phyloP scores from a whole-genome alignment of 2,888 invertebrate genomes.

The Megastigmus dorsalis region DNA sequence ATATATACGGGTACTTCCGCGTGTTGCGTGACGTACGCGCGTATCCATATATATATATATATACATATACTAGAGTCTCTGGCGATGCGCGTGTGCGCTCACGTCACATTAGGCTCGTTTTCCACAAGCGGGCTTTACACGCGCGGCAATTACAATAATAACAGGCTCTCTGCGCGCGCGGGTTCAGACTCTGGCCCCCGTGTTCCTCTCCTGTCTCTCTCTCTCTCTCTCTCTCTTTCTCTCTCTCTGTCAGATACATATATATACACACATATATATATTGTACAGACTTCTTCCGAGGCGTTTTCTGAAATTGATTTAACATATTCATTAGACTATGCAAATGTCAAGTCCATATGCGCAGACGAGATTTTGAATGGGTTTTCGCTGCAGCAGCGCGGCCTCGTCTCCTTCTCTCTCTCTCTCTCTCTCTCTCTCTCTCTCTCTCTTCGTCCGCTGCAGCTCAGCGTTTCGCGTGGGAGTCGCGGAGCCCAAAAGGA shows the following conservation, averaged over 20 bases:
- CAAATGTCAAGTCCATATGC: constrained; percentile 66
- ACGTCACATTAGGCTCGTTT: constrained; percentile 73
- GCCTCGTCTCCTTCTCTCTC: too few relatives aligned
- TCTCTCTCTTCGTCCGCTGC: not conserved
- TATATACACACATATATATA: too few relatives aligned
- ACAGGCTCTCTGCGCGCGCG: constrained; percentile 70
- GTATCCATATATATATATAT: too few relatives aligned
- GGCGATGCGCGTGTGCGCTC: constrained; percentile 60
- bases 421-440: too few relatives aligned
- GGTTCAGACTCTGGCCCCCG: constrained; percentile 42
- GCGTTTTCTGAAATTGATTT: constrained; percentile 72
- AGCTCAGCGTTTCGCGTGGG: constrained; percentile 19
- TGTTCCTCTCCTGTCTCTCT: constrained; percentile 54
- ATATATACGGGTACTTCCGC: too few relatives aligned
- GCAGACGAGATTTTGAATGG: not conserved
- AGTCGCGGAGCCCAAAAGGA: constrained; percentile 6
- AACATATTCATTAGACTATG: constrained; percentile 73
- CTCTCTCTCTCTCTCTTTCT: constrained; percentile 24
- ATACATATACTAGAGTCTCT: too few relatives aligned
- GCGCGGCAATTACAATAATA: constrained; percentile 74
- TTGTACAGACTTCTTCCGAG: constrained; percentile 60
- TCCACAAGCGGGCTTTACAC: constrained; percentile 72
- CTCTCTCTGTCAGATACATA: constrained; percentile 55
- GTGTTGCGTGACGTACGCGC: constrained; percentile 25
- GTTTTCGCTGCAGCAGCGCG: too few relatives aligned